These are phyloP conservation scores for Rhabditophanes sp. DNA, from an alignment of 2,888 invertebrate species.

Conservation along the genomic window DNA sequence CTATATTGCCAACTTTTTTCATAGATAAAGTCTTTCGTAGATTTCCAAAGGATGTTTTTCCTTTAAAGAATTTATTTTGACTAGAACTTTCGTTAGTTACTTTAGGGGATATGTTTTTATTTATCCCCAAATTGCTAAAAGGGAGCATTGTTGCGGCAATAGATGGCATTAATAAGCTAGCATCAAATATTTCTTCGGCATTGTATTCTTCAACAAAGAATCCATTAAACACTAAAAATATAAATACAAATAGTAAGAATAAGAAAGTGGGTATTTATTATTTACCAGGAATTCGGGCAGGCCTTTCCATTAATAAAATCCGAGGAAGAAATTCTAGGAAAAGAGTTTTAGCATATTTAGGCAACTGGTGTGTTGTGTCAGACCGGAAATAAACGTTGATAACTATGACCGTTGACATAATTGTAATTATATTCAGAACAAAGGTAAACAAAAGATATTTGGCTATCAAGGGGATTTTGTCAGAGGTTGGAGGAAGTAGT, in stretches of 20 bases:
- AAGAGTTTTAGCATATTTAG: conserved; percentile 80
- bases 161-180: conserved; percentile 33
- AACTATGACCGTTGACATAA: conserved; percentile 94
- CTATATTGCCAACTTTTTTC: conserved; percentile 1
- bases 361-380: conserved; percentile 95
- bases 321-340: conserved; percentile 65
- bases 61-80: too few relatives aligned
- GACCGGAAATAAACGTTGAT: conserved; percentile 97
- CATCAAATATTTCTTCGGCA: conserved; percentile 37
- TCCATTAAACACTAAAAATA: conserved; percentile 23
- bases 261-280: too few relatives aligned
- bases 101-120: conserved; percentile 1
- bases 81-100: background rate
- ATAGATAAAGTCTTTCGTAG: background rate
- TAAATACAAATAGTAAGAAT: too few relatives aligned
- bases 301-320: conserved; percentile 79
- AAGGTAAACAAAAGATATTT: conserved; percentile 98
- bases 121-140: conserved; percentile 22
- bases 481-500: conserved; percentile 92
- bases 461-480: conserved; percentile 91
- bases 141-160: conserved; percentile 40
- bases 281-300: conserved; percentile 52
- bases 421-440: conserved; percentile 95
- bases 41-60: conserved; percentile 1
- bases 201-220: conserved; percentile 38